These are phyloP conservation scores for Channallabes apus DNA, from an alignment of 2,797 vertebrate species.

Conservation along the genomic window DNA sequence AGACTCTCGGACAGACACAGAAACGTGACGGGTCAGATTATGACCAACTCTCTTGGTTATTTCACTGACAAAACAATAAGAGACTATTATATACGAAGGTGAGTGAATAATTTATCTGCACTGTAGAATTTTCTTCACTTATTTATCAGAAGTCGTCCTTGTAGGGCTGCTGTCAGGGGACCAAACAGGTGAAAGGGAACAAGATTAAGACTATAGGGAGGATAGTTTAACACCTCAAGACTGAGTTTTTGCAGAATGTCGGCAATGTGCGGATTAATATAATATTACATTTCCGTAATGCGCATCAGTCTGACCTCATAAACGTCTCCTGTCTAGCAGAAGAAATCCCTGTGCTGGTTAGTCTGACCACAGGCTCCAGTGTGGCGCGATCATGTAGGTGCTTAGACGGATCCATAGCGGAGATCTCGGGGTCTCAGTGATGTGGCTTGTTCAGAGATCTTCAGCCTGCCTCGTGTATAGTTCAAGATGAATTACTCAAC, in stretches of 20 bases:
- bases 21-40: conserved; percentile 33
- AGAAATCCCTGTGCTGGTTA: conserved; percentile 62
- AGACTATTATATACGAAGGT: too few species aligned
- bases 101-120: too few species aligned
- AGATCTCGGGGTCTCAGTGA: neutral
- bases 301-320: conserved; percentile 55
- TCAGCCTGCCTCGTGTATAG: neutral
- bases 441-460: neutral
- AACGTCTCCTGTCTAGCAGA: conserved; percentile 64
- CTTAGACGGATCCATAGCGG: conserved; percentile 61
- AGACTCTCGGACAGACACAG: neutral
- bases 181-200: too few species aligned
- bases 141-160: too few species aligned
- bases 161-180: too few species aligned
- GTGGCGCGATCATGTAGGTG: conserved; percentile 63
- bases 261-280: too few species aligned
- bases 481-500: neutral
- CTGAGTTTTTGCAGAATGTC: too few species aligned
- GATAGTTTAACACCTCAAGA: too few species aligned
- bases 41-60: neutral
- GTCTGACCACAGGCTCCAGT: conserved; percentile 41
- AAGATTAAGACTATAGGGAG: too few species aligned
- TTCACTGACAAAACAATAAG: too few species aligned
- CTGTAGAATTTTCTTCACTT: too few species aligned
- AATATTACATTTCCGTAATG: neutral